Evolutionary conservation across 2,888 invertebrate genomes (phyloP).

Genomic region (Standfussiana lucernea): DNA sequence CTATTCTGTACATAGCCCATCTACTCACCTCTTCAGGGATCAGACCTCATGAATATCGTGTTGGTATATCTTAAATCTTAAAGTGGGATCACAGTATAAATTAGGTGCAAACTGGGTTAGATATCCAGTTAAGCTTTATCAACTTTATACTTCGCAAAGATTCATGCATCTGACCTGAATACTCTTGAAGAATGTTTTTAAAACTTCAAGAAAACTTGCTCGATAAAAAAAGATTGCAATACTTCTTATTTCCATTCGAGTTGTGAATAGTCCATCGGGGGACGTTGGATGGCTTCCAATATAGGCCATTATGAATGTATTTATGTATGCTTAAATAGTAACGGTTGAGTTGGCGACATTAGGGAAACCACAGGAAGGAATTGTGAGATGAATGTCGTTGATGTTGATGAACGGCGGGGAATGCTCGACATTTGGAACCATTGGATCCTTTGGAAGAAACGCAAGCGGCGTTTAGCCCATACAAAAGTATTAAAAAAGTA

Average conservation of each 20-base stretch:
- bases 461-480: neutral
- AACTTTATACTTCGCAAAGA: constrained; percentile 49
- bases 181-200: constrained; percentile 43
- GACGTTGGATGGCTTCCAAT: constrained; percentile 52
- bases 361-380: constrained; percentile 16
- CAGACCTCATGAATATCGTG: neutral
- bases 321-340: constrained; percentile 52
- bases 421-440: neutral
- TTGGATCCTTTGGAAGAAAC: neutral
- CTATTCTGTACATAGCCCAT: neutral
- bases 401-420: neutral
- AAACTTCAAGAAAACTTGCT: constrained; percentile 45
- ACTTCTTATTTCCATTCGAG: constrained; percentile 40
- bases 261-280: constrained; percentile 48
- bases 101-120: constrained; percentile 43
- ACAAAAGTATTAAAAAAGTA: too few species aligned
- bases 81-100: constrained; percentile 29
- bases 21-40: neutral
- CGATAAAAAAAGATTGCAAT: constrained; percentile 49
- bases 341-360: constrained; percentile 19
- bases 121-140: constrained; percentile 46
- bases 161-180: constrained; percentile 52
- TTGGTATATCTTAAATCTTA: neutral
- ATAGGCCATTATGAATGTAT: constrained; percentile 42
- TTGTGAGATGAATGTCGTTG: constrained; percentile 1